Evolutionary conservation across 1,140 invertebrate species (phyloP).

Genomic region (Rhopalosiphum padi): DNA sequence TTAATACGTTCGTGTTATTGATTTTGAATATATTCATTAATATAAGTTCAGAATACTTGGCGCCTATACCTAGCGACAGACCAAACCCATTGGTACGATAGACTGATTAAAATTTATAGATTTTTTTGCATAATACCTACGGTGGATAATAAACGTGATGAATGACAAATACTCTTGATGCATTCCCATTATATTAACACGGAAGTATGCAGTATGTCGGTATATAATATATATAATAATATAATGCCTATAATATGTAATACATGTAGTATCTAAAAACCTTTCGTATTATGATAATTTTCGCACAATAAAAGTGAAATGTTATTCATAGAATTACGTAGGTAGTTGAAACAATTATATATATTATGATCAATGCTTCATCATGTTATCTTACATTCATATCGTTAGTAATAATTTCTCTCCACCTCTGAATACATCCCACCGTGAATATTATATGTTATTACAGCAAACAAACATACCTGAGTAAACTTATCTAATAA

Average conservation of each 20-base stretch:
- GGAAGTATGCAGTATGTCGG: not conserved
- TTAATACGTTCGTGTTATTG: not conserved
- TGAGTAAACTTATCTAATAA: not conserved
- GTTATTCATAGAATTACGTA: not conserved
- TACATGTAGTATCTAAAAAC: not conserved
- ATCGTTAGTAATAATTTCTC: not conserved
- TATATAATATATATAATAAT: not conserved
- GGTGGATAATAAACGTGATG: not conserved
- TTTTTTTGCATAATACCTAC: not conserved
- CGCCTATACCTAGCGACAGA: not conserved
- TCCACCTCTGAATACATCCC: not conserved
- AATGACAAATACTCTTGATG: not conserved
- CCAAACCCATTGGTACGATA: not conserved
- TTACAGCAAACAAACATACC: not conserved
- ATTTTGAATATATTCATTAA: slow-evolving; percentile 3
- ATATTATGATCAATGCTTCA: slow-evolving; percentile 16
- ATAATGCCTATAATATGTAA: not conserved
- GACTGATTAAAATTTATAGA: not conserved
- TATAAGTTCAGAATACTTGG: not conserved
- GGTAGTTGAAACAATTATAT: not conserved
- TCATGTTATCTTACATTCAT: not conserved
- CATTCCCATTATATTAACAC: not conserved
- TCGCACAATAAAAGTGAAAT: not conserved
- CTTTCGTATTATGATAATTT: slow-evolving; percentile 9
- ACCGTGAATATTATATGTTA: not conserved